Conservation (phyloP, 1,140 invertebrate species). For the Ceratitis capitata region DNA sequence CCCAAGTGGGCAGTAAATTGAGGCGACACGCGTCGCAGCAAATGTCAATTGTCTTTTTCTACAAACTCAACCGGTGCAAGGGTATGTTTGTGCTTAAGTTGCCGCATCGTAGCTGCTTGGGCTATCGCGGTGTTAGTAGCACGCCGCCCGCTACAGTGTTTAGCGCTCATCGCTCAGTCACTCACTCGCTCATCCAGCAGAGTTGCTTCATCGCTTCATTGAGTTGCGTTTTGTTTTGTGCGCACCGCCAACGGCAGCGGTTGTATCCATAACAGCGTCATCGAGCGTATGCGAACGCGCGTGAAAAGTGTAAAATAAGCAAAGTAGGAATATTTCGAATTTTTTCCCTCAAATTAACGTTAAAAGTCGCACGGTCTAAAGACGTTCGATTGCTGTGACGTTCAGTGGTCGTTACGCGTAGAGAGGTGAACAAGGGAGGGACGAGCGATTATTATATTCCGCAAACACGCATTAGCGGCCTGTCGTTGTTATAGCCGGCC, state of each 20-base stretch:
- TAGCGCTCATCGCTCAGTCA: background rate
- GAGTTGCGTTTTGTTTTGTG: slow-evolving; percentile 32
- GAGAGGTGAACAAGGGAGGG: no score
- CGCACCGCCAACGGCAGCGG: slow-evolving; percentile 26
- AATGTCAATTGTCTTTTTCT: slow-evolving; percentile 27
- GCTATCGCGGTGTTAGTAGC: background rate
- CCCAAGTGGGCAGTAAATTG: slow-evolving; percentile 27
- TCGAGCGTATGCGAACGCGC: no score
- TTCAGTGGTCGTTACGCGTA: background rate
- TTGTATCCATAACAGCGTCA: slow-evolving; percentile 20
- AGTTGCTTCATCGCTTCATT: slow-evolving; percentile 26
- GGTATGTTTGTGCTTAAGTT: background rate
- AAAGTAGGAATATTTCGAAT: background rate
- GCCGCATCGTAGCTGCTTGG: slow-evolving; percentile 3
- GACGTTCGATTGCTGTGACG: background rate
- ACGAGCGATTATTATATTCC: background rate
- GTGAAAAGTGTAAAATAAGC: slow-evolving; percentile 16
- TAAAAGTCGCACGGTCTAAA: background rate
- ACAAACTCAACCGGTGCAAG: background rate
- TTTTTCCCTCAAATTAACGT: background rate
- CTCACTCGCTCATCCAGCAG: no score
- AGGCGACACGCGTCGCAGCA: slow-evolving; percentile 24
- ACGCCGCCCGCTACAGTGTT: background rate
- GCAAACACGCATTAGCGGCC: background rate
- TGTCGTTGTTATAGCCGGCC: background rate